A percentile compares a stretch with the other conserved stretches of the same genome.
phyloP scores from a whole-genome alignment of 2,888 invertebrate genomes.

The Lacanobia oleracea region DNA sequence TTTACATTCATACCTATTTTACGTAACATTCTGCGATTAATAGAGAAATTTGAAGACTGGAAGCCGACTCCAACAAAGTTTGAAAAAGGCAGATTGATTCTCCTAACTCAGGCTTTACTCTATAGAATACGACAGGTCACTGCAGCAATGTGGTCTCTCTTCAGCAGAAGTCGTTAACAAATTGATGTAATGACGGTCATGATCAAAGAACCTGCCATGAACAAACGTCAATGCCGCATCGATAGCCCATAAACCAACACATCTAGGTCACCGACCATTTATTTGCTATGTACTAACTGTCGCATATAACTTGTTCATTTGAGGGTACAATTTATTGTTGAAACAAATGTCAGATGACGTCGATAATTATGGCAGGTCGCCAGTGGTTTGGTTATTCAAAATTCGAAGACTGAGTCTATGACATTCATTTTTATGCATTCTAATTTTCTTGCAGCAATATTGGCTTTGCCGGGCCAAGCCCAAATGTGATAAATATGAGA shows the following conservation, averaged over 20 bases:
- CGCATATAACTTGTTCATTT: constrained; percentile 31
- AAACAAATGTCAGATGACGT: constrained; percentile 51
- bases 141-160: not conserved
- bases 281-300: constrained; percentile 40
- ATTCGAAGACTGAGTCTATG: constrained; percentile 22
- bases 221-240: constrained; percentile 22
- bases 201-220: constrained; percentile 4
- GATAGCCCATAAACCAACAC: constrained; percentile 2
- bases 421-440: not conserved
- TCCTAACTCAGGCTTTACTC: too few species aligned
- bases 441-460: not conserved
- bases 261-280: constrained; percentile 40
- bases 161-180: not conserved
- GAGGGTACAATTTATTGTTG: constrained; percentile 41
- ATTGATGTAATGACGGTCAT: constrained; percentile 4
- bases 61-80: too few species aligned
- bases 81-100: too few species aligned
- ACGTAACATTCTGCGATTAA: not conserved
- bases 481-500: not conserved
- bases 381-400: constrained; percentile 35
- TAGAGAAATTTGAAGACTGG: not conserved
- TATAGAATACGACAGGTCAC: too few species aligned
- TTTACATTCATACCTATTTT: not conserved
- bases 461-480: not conserved
- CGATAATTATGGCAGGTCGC: constrained; percentile 39